phyloP scores from a whole-genome alignment of 92 coral and sea anemone genomes.

The Anthopleura xanthogrammica region DNA sequence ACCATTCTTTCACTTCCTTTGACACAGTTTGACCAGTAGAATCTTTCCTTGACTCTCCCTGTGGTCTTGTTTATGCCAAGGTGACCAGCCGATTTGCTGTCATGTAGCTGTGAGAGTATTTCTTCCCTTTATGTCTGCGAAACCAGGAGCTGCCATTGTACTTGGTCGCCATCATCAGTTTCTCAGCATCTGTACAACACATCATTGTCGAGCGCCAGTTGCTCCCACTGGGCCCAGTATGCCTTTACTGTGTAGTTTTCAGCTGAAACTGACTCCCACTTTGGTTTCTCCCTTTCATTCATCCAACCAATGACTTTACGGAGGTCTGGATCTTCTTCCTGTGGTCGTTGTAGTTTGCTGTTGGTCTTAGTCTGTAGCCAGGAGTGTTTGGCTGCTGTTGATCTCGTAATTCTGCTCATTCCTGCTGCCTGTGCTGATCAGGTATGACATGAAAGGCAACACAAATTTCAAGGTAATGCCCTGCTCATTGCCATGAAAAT shows the following conservation, averaged over 20 bases:
- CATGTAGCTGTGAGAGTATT: slow-evolving; percentile 15
- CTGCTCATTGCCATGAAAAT: too few species aligned
- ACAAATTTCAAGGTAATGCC: too few species aligned
- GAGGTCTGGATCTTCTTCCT: too few species aligned
- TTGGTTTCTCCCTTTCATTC: too few species aligned
- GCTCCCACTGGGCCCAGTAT: slow-evolving; percentile 42
- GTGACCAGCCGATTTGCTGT: slow-evolving; percentile 29
- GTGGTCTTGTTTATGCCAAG: slow-evolving; percentile 34
- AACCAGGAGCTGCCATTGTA: slow-evolving; percentile 9
- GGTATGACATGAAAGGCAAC: too few species aligned
- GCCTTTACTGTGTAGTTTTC: neutral
- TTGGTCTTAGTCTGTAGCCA: too few species aligned
- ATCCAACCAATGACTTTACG: too few species aligned
- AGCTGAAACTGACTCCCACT: too few species aligned
- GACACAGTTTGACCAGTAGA: slow-evolving; percentile 18
- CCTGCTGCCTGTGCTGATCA: too few species aligned
- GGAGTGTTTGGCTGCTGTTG: too few species aligned
- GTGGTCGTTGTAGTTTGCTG: too few species aligned
- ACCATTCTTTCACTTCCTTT: slow-evolving; percentile 22
- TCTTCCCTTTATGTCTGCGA: neutral
- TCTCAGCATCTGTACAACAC: slow-evolving; percentile 17
- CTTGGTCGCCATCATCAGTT: neutral
- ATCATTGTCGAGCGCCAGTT: neutral
- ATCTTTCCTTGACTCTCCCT: slow-evolving; percentile 18
- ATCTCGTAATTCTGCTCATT: too few species aligned